Evolutionary conservation across 2,888 invertebrate species (phyloP), one percentile per base, ranked within the genome.

Genomic region (Elegia similella): DNA sequence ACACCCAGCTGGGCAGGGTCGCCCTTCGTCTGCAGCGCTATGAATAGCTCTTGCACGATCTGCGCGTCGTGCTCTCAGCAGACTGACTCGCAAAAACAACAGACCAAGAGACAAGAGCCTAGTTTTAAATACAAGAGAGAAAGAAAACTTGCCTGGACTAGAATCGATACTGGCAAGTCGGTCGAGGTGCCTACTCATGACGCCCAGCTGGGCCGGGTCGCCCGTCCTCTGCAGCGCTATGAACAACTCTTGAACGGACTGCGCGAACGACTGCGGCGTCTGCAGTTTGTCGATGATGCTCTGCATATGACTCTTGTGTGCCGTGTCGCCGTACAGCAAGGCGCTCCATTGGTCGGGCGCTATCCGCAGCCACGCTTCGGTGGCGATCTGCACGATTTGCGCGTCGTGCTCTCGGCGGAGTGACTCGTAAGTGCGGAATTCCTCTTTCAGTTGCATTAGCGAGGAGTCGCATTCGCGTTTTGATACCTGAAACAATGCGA

Each of bases 321-420:
- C 94, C 0, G 96, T 95, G 80, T 99, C 99, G 0, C 99, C 99
- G 78, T 99, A 99, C 0, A 99, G 88, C 50, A 99, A 86, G 0
- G 98, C 97, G 1, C 98, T 98, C 99, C 99, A 99, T 80, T 99
- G 99, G 80, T 99, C 99, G 0, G 99, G 99, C 0, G 98, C 98
- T 62, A 99, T 99, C 59, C 99, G 92, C 23, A 99, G 92, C 0
- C 99, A 99, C 0, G 99, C 98, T 85, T 99, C 99, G 0, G 98
- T 97, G 0, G 99, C 99, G 62, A 99, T 99, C 87, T 98, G 98
- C 5, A 99, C 99, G 68, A 99, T 98, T 84, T 99, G 99, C 8
- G 98, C 97, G 86, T 99, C 99, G 80, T 99, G 99, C 76, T 99
- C 99, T 0, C 98, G 93, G 7, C 99, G 92, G 56, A 99, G 82